Evolutionary conservation across 2,113 vertebrate genomes (phyloP).

Genomic region (Lycaon pictus): DNA sequence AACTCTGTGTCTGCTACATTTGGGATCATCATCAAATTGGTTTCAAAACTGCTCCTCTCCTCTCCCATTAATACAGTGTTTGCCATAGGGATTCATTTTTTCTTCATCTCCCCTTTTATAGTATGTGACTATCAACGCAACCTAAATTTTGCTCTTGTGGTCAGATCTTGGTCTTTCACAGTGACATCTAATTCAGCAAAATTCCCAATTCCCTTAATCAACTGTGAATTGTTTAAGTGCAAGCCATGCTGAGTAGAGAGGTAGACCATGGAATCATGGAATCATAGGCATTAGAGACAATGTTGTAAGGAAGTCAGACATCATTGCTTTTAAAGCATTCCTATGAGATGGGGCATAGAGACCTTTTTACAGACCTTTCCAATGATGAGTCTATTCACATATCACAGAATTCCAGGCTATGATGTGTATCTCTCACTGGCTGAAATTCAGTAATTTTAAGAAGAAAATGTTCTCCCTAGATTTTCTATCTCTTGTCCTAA

Average conservation of each 20-base stretch:
- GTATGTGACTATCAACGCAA: neutral
- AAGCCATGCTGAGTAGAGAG: neutral
- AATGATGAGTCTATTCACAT: neutral
- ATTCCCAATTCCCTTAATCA: neutral
- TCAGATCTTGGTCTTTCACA: neutral
- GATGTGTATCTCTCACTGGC: neutral
- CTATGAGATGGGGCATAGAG: neutral
- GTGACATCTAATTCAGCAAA: neutral
- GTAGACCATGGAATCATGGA: neutral
- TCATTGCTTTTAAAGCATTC: neutral
- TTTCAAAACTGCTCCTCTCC: neutral
- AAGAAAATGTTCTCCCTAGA: neutral
- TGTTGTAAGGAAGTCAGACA: neutral
- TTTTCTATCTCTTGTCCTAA: neutral
- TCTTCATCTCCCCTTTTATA: neutral
- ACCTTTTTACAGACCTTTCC: neutral
- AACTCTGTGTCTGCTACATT: neutral
- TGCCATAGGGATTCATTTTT: neutral
- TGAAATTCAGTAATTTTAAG: neutral
- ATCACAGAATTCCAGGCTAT: neutral
- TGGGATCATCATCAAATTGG: neutral
- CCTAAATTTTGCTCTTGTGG: neutral
- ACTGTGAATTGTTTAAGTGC: neutral
- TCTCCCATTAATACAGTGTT: neutral
- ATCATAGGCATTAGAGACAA: neutral